These are phyloP conservation scores for Chloroceryle amazona DNA, from an alignment of 2,797 vertebrate genomes.

Conservation along the genomic window DNA sequence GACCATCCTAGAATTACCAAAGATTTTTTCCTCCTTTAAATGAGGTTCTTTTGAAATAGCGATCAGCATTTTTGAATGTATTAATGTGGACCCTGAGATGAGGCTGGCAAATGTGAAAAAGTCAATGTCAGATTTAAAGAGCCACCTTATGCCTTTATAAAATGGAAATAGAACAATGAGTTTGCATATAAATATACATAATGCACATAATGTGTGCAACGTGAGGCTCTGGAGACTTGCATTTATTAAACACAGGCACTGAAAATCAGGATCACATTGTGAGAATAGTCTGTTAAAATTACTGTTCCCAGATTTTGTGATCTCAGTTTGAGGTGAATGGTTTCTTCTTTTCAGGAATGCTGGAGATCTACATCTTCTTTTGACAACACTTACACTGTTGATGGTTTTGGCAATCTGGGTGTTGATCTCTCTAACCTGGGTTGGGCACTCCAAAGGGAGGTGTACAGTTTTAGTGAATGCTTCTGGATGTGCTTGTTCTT, in stretches of 20 bases:
- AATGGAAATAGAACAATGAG: not conserved
- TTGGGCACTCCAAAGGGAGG: not conserved
- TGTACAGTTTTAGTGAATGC: not conserved
- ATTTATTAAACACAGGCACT: conserved; percentile 6
- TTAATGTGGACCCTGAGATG: not conserved
- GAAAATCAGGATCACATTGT: not conserved
- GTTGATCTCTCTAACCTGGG: not conserved
- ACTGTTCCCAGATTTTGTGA: not conserved
- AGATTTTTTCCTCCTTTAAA: not conserved
- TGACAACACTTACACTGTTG: not conserved
- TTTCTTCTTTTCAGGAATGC: not conserved
- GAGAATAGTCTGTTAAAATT: not conserved
- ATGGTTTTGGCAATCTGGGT: not conserved
- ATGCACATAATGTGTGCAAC: not conserved
- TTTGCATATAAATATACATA: not conserved
- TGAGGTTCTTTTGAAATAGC: not conserved
- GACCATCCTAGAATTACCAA: not conserved
- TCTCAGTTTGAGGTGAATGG: not conserved
- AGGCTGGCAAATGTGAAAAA: not conserved
- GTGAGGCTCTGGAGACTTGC: not conserved
- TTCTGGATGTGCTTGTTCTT: not conserved
- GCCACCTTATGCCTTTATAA: not conserved
- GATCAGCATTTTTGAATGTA: not conserved
- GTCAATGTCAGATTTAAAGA: not conserved
- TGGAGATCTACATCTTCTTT: not conserved